phyloP scores from a whole-genome alignment of 1,140 invertebrate genomes.

The Penaeus japonicus region DNA sequence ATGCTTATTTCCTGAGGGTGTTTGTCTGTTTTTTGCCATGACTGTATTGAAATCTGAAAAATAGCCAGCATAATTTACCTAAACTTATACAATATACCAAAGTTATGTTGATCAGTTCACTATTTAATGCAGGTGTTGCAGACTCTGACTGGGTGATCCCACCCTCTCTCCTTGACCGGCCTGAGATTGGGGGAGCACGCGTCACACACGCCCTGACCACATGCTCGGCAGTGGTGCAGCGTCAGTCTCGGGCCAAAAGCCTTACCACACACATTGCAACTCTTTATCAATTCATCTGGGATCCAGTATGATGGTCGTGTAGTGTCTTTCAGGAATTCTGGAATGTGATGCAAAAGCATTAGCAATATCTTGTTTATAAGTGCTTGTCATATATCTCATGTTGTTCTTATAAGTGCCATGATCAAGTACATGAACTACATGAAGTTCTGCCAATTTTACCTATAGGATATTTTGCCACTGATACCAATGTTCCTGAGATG shows the following conservation, averaged over 20 bases:
- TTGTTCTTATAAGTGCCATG: background rate
- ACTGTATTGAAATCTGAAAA: too few relatives aligned
- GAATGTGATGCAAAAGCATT: background rate
- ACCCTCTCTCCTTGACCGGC: slow-evolving; percentile 74
- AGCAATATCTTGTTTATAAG: background rate
- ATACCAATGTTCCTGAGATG: slow-evolving; percentile 39
- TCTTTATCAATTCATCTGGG: slow-evolving; percentile 75
- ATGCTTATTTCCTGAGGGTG: too few relatives aligned
- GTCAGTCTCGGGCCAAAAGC: slow-evolving; percentile 69
- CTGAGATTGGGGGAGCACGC: slow-evolving; percentile 71
- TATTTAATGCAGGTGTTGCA: slow-evolving; percentile 70
- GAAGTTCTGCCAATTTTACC: background rate
- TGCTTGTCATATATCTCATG: background rate
- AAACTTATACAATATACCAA: too few relatives aligned
- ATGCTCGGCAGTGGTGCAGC: slow-evolving; percentile 79
- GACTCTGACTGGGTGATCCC: slow-evolving; percentile 74
- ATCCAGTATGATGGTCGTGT: slow-evolving; percentile 84
- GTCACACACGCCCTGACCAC: slow-evolving; percentile 77
- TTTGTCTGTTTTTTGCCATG: too few relatives aligned
- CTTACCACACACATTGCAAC: slow-evolving; percentile 74
- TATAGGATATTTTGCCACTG: slow-evolving; percentile 37
- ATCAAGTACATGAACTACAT: background rate
- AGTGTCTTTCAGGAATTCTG: slow-evolving; percentile 75
- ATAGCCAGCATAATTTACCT: too few relatives aligned
- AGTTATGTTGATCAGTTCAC: background rate